A percentile compares a stretch with the other conserved stretches of the same genome.
phyloP scores from a whole-genome alignment of 2,888 invertebrate species.

The Myopa testacea region DNA sequence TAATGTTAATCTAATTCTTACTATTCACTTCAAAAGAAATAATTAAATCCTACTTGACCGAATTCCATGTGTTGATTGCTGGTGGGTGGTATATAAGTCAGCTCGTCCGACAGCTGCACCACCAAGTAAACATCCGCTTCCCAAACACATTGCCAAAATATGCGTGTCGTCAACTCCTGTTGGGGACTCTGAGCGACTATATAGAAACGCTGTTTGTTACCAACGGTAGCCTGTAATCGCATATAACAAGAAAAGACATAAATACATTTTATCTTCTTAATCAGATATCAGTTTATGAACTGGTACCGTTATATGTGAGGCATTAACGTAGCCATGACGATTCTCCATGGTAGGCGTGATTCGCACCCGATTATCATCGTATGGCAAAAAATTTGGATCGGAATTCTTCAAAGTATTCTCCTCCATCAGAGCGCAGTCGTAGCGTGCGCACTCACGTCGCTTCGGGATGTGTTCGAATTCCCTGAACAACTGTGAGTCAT shows the following conservation, averaged over 20 bases:
- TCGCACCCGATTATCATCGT: slow-evolving; percentile 86
- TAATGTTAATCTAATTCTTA: background rate
- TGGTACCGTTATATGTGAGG: slow-evolving; percentile 86
- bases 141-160: slow-evolving; percentile 93
- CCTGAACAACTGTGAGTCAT: slow-evolving; percentile 80
- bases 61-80: slow-evolving; percentile 73
- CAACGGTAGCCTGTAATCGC: slow-evolving; percentile 79
- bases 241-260: background rate
- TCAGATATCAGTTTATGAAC: background rate
- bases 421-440: slow-evolving; percentile 78
- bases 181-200: slow-evolving; percentile 73
- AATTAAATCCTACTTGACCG: slow-evolving; percentile 72
- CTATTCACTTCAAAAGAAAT: no score
- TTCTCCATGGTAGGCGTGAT: slow-evolving; percentile 86
- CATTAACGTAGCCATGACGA: slow-evolving; percentile 91
- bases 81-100: slow-evolving; percentile 74
- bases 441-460: slow-evolving; percentile 76
- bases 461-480: slow-evolving; percentile 90
- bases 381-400: slow-evolving; percentile 80
- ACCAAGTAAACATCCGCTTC: slow-evolving; percentile 87
- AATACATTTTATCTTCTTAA: background rate
- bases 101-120: slow-evolving; percentile 79
- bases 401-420: slow-evolving; percentile 73
- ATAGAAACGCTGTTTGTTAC: slow-evolving; percentile 86
- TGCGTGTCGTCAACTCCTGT: slow-evolving; percentile 65